phyloP scores from a whole-genome alignment of 2,113 vertebrate species.

The Gila orcuttii region DNA sequence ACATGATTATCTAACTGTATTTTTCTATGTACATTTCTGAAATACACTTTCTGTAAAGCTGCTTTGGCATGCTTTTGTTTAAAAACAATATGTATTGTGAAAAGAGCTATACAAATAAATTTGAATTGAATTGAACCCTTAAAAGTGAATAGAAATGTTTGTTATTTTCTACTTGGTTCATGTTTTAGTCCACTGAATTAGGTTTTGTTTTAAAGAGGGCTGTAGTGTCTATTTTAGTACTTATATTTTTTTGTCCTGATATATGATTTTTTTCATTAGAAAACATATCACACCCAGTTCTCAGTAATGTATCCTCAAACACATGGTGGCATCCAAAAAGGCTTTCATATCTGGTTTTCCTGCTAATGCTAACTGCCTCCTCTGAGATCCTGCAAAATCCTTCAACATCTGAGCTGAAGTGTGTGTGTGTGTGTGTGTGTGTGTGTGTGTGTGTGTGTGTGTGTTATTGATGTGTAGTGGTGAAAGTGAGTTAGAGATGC shows the following conservation, averaged over 20 bases:
- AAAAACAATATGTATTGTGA: too few relatives aligned
- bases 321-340: conserved; percentile 2
- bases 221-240: not conserved
- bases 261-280: not conserved
- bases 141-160: not conserved
- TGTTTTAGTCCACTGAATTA: not conserved
- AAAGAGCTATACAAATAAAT: too few relatives aligned
- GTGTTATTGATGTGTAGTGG: conserved; percentile 21
- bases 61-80: too few relatives aligned
- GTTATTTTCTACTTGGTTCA: not conserved
- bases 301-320: conserved; percentile 25
- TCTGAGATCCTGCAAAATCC: not conserved
- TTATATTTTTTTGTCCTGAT: not conserved
- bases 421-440: conserved; percentile 1
- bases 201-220: not conserved
- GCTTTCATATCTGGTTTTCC: not conserved
- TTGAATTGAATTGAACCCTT: too few relatives aligned
- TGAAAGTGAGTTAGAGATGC: conserved; percentile 28
- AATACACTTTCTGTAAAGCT: too few relatives aligned
- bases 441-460: not conserved
- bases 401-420: not conserved
- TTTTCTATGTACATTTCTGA: too few relatives aligned
- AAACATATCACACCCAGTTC: conserved; percentile 21
- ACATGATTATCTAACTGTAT: too few relatives aligned
- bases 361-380: conserved; percentile 40